Base-by-base conservation (phyloP, 1,140 invertebrate species). In the Bombus fervidus region DNA sequence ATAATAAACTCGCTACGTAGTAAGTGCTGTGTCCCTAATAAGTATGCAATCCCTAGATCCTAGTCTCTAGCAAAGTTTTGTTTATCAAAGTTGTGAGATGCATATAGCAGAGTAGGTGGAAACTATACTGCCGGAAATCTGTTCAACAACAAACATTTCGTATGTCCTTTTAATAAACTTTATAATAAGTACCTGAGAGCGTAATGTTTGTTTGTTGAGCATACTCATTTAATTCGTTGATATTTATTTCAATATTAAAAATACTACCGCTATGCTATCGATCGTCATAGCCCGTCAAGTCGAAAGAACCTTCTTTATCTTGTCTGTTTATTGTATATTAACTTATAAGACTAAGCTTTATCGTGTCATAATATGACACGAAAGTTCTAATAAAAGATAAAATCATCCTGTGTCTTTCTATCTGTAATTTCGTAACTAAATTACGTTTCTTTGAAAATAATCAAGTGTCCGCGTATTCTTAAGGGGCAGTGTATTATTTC, bases 41-140 rank as follows among this genome's bases (percentile, higher is more conserved):
- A 79, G 37, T 79, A 79, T 79, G 77, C 77, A 53, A 68, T 68
- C 64, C 77, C 41, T 53, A n/a, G 41, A 68, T 79, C 41, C 77
- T 28, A 64, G 41, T 34, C 31, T 34, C 62, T 47, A 31, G 25
- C 41, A n/a, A 68, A 79, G 31, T 79, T 79, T 34, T 47, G 77
- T 79, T 69, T 68, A 68, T 43, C 77, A 68, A 79, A 79, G 77
- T 79, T 79, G 41, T 34, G 25, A 34, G 28, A n/a, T 15, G 3
- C 53, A 39, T 39, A 15, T 25, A 18, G 37, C 0, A 3, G 18
- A 62, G 37, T 76, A 9, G 28, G 25, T 59, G 75, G 53, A 59
- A 62, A 53, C 31, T 34, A n/a, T 1, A 15, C 8, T 34, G 31
- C 41, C 31, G 41, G 15, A 59, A 41, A 66, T 47, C 41, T 37